Conservation (phyloP, 2,888 invertebrate species). For the Pelosia muscerda region DNA sequence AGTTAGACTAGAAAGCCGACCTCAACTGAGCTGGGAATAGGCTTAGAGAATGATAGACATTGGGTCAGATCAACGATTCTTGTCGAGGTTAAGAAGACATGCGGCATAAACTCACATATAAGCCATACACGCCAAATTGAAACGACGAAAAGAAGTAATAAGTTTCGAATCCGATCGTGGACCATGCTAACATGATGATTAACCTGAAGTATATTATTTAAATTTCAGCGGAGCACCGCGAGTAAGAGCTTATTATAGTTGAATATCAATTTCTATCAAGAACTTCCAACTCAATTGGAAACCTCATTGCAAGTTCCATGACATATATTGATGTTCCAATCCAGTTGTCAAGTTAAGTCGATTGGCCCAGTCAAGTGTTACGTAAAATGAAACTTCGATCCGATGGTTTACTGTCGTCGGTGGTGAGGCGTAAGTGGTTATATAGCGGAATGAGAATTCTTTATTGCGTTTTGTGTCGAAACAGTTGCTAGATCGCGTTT, state of each 20-base stretch:
- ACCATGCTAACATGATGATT: too few relatives aligned
- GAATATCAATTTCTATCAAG: background rate
- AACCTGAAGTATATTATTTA: too few relatives aligned
- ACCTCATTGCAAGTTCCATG: background rate
- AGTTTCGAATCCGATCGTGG: too few relatives aligned
- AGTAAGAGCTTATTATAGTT: background rate
- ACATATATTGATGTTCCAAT: constrained; percentile 9
- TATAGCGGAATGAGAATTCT: background rate
- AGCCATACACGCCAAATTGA: too few relatives aligned
- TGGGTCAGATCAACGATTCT: too few relatives aligned
- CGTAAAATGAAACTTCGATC: constrained; percentile 9
- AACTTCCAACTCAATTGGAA: constrained; percentile 6
- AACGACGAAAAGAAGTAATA: too few relatives aligned
- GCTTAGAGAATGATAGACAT: too few relatives aligned
- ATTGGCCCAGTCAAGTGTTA: constrained; percentile 1
- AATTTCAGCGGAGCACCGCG: too few relatives aligned
- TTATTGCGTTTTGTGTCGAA: background rate
- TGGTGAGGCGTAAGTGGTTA: background rate
- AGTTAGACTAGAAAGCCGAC: too few relatives aligned
- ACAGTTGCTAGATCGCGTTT: background rate
- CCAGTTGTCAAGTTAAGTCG: constrained; percentile 8
- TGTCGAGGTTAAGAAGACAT: too few relatives aligned
- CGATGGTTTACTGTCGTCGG: constrained; percentile 3
- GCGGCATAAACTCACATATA: too few relatives aligned
- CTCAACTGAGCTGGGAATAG: too few relatives aligned